phyloP scores from a whole-genome alignment of 2,113 vertebrate genomes.

The Onychostoma macrolepis region DNA sequence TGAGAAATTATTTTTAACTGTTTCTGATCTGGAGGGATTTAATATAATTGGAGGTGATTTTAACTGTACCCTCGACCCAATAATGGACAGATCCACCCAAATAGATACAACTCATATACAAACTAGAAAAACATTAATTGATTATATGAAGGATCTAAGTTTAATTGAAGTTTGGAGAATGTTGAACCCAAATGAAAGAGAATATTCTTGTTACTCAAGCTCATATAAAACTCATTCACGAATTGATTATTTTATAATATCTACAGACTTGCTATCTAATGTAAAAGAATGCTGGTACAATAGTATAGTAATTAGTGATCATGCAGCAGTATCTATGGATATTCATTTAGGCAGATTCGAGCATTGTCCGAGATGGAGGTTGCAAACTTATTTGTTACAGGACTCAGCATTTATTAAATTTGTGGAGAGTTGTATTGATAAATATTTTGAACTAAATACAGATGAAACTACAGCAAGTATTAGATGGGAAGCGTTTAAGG shows the following conservation, averaged over 20 bases:
- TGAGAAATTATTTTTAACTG: neutral
- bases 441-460: neutral
- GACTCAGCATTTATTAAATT: neutral
- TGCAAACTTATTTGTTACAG: neutral
- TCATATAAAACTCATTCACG: too few relatives aligned
- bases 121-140: neutral
- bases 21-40: neutral
- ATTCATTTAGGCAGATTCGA: neutral
- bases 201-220: too few relatives aligned
- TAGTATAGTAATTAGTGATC: neutral
- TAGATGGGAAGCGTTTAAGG: neutral
- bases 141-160: constrained; percentile 7
- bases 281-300: too few relatives aligned
- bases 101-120: neutral
- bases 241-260: too few relatives aligned
- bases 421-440: neutral
- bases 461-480: neutral
- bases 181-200: neutral
- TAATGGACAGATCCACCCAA: neutral
- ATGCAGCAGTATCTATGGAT: neutral
- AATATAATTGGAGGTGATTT: neutral
- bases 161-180: constrained; percentile 12
- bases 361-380: neutral
- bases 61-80: neutral
- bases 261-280: too few relatives aligned